Evolutionary conservation across 2,113 vertebrate species (phyloP).

Genomic region (Catharus minimus): DNA sequence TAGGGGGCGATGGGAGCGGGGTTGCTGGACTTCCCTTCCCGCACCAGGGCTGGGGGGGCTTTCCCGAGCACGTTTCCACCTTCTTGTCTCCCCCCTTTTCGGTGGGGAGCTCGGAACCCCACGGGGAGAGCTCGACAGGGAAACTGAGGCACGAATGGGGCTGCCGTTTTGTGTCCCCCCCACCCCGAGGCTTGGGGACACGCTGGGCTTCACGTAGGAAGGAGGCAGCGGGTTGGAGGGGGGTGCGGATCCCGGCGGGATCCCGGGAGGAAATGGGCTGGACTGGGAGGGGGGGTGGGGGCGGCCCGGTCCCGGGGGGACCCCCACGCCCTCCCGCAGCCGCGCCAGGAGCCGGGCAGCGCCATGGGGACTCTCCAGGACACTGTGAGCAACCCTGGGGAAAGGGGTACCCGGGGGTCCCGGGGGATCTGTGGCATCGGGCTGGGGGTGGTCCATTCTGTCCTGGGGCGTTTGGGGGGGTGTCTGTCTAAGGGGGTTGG

Average conservation of each 20-base stretch:
- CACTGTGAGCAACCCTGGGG: neutral
- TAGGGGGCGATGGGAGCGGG: neutral
- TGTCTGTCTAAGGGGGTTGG: neutral
- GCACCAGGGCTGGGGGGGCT: neutral
- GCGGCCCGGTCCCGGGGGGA: neutral
- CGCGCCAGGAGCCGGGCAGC: neutral
- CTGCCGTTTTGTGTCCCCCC: neutral
- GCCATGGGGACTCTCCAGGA: conserved; percentile 24
- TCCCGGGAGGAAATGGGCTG: conserved; percentile 17
- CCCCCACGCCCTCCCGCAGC: neutral
- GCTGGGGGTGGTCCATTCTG: too few species aligned
- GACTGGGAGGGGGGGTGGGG: neutral
- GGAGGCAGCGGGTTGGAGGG: neutral
- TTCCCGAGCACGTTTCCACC: neutral
- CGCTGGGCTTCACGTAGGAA: neutral
- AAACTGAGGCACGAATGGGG: neutral
- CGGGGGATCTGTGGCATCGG: neutral
- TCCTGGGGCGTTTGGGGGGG: neutral
- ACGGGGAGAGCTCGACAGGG: neutral
- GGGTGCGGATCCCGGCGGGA: neutral
- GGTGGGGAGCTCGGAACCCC: neutral
- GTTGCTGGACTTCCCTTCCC: neutral
- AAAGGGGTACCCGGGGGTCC: neutral
- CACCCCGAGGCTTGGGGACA: neutral
- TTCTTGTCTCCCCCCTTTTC: neutral